These are phyloP conservation scores for Lepidocolaptes lacrymiger DNA, from an alignment of 2,797 vertebrate species.

Conservation along the genomic window DNA sequence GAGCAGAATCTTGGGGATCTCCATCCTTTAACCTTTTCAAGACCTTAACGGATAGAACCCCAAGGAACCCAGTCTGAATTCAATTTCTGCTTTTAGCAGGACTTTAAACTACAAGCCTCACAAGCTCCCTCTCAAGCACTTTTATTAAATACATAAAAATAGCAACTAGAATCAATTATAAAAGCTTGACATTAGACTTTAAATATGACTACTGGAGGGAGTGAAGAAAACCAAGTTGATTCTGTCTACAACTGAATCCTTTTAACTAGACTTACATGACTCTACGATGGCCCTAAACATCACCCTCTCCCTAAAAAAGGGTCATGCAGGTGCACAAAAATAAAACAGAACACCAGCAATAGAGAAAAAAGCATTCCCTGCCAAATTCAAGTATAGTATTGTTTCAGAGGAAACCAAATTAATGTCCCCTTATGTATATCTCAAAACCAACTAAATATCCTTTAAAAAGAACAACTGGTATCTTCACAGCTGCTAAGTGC, in stretches of 20 bases:
- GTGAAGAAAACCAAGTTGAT: background rate
- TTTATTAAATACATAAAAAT: background rate
- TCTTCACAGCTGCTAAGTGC: background rate
- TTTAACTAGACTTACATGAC: background rate
- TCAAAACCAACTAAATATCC: background rate
- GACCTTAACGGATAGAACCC: background rate
- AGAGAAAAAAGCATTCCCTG: background rate
- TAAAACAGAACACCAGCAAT: fast-evolving
- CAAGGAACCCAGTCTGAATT: background rate
- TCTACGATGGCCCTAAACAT: background rate
- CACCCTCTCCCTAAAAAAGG: fast-evolving
- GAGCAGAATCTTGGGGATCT: background rate
- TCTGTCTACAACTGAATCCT: background rate
- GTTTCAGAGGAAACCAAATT: background rate
- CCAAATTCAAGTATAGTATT: background rate
- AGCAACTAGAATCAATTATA: background rate
- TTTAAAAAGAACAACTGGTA: background rate
- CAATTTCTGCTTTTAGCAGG: background rate
- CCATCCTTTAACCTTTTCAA: background rate
- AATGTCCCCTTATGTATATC: background rate
- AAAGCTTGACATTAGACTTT: background rate
- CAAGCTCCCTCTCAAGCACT: background rate
- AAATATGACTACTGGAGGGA: background rate
- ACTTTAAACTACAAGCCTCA: background rate
- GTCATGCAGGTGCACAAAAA: fast-evolving